These are phyloP conservation scores for Spheniscus humboldti DNA, from an alignment of 2,797 vertebrate genomes.

Conservation along the genomic window DNA sequence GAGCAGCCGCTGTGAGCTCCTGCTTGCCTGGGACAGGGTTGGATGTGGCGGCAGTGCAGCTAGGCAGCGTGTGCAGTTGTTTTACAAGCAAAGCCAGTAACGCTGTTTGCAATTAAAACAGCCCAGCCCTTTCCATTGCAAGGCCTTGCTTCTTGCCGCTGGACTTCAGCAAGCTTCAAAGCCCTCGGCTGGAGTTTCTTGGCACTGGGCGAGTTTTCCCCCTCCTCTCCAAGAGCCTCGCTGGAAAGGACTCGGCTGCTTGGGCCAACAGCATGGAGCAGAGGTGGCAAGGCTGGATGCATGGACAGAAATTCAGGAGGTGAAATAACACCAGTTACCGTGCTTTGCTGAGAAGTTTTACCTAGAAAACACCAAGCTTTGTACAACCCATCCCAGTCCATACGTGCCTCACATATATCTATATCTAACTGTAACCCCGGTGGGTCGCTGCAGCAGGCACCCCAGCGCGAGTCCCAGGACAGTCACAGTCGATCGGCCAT, in stretches of 20 bases:
- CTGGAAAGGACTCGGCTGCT: neutral
- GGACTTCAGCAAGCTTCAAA: neutral
- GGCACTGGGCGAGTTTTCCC: neutral
- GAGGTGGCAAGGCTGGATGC: neutral
- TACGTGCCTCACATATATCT: rapidly evolving
- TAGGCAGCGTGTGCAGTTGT: neutral
- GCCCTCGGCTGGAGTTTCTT: neutral
- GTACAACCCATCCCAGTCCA: neutral
- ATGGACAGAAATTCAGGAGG: neutral
- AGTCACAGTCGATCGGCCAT: rapidly evolving
- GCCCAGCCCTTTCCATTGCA: neutral
- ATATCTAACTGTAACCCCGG: rapidly evolving
- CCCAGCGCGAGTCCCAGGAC: rapidly evolving
- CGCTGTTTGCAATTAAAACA: neutral
- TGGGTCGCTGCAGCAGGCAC: rapidly evolving
- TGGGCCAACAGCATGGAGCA: rapidly evolving
- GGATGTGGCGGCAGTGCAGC: rapidly evolving
- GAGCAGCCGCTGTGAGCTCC: rapidly evolving
- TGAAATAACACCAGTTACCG: neutral
- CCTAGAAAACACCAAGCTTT: neutral
- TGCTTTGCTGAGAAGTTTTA: neutral
- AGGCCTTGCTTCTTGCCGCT: neutral
- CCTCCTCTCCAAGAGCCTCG: neutral
- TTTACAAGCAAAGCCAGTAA: neutral
- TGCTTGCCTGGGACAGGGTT: rapidly evolving